Evolutionary conservation across 2,888 invertebrate genomes (phyloP).

Genomic region (Cerceris rybyensis): DNA sequence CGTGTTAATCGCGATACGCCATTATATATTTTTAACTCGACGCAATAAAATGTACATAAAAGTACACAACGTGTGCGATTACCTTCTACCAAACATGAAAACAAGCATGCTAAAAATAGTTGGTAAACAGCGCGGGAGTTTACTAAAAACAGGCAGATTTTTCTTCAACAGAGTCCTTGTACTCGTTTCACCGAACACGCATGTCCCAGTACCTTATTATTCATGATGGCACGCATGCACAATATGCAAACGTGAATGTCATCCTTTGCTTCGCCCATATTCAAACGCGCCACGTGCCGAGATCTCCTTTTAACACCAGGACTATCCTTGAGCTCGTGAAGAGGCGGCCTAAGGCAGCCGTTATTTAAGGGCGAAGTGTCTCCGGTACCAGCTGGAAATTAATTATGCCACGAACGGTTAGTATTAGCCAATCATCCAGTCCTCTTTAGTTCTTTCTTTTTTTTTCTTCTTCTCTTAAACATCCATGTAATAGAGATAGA

Average conservation of each 20-base stretch:
- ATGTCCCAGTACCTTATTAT: slow-evolving; percentile 90
- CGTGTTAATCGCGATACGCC: too few relatives aligned
- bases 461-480: background rate
- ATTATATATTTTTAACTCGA: too few relatives aligned
- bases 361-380: slow-evolving; percentile 78
- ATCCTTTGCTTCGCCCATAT: slow-evolving; percentile 98
- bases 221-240: slow-evolving; percentile 99
- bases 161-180: slow-evolving; percentile 10
- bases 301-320: slow-evolving; percentile 89
- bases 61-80: too few relatives aligned
- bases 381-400: slow-evolving; percentile 66
- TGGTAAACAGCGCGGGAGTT: background rate
- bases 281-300: slow-evolving; percentile 92
- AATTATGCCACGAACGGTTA: background rate
- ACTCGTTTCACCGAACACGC: slow-evolving; percentile 4
- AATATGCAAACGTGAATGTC: slow-evolving; percentile 99
- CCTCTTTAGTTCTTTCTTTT: too few relatives aligned
- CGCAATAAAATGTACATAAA: too few relatives aligned
- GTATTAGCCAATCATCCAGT: background rate
- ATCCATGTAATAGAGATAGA: slow-evolving; percentile 1
- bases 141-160: slow-evolving; percentile 2
- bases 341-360: slow-evolving; percentile 83
- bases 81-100: background rate
- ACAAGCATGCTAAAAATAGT: background rate
- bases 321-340: slow-evolving; percentile 86